These are phyloP conservation scores for Selenia dentaria DNA, from an alignment of 2,888 invertebrate species.

Conservation along the genomic window DNA sequence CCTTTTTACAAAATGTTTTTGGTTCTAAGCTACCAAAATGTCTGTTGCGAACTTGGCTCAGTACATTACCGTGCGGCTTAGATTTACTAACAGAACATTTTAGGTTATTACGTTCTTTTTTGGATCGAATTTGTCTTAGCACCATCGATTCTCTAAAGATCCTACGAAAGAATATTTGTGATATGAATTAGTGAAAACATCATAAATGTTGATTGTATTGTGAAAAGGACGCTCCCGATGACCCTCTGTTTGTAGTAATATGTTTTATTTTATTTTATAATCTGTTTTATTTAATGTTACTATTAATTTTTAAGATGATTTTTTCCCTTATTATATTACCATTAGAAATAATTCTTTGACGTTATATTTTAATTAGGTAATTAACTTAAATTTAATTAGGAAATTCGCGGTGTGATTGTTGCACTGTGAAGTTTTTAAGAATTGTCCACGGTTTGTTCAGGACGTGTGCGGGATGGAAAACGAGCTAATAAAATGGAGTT, in stretches of 20 bases:
- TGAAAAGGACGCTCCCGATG: slow-evolving; percentile 10
- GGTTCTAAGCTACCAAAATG: not conserved
- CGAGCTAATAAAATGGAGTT: no score
- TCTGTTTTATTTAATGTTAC: slow-evolving; percentile 77
- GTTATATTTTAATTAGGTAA: slow-evolving; percentile 58
- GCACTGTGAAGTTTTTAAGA: slow-evolving; percentile 6
- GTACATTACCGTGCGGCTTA: not conserved
- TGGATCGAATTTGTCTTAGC: not conserved
- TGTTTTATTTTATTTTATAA: slow-evolving; percentile 33
- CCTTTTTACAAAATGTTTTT: slow-evolving; percentile 5
- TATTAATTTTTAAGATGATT: slow-evolving; percentile 77
- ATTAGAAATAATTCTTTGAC: slow-evolving; percentile 71
- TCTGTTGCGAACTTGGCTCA: not conserved
- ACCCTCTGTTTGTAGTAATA: slow-evolving; percentile 17
- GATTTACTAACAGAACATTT: not conserved
- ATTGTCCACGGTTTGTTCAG: not conserved
- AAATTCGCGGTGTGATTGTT: slow-evolving; percentile 27
- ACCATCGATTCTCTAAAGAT: not conserved
- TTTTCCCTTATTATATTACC: slow-evolving; percentile 66
- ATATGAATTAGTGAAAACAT: slow-evolving; percentile 4
- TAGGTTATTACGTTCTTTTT: not conserved
- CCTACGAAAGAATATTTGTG: not conserved
- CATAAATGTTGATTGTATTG: slow-evolving; percentile 2
- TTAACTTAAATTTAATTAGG: slow-evolving; percentile 26
- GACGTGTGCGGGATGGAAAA: not conserved